Base-by-base conservation (phyloP, 2,797 vertebrate species). In the Spheniscus humboldti region DNA sequence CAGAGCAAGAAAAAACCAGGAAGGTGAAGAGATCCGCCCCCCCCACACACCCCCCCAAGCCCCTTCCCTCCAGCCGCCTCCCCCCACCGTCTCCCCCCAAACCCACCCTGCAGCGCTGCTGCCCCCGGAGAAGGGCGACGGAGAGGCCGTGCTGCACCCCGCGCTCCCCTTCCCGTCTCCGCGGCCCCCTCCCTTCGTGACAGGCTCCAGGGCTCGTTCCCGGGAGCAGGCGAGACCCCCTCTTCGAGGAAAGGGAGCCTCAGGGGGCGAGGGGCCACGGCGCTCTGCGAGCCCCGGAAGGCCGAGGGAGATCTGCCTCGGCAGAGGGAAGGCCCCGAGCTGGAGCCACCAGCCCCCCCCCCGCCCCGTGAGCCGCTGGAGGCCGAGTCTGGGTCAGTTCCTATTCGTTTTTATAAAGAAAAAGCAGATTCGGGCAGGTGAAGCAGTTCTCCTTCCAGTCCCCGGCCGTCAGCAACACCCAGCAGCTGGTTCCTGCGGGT, bases 141-240 rank as follows among this genome's bases (percentile, higher is more conserved):
- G 25, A n/a, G 19, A 76, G 25, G 31, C 30, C 41, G 71, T 13
- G 39, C 50, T n/a, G 62, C 45, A 18, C 7, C 5, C 4, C 5
- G 11, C 43, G 1, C 35, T 12, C 33, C 60, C 11, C n/a, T 35
- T 45, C 28, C 41, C 20, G 8, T 10, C 23, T 23, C 48, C 3
- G 1, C 10, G 43, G 25, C 1, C 22, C 47, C 18, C 12, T 19
- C 47, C 50, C 62, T 47, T 9, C 2, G 11, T 18, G 63, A 73
- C 20, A 16, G 15, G 3, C 8, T 66, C 28, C 33, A 30, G 37
- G 59, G 28, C 62, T 90, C 25, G 4, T 25, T 71, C 48, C 53
- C 9, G 12, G 0, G 0, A 22, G 23, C 0, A 31, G 18, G 24
- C 1, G 7, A 86, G 37, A 47, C 43, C 22, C n/a, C 37, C 37